These are phyloP conservation scores for Australoheros facetus DNA, from an alignment of 2,797 vertebrate genomes.

Conservation along the genomic window DNA sequence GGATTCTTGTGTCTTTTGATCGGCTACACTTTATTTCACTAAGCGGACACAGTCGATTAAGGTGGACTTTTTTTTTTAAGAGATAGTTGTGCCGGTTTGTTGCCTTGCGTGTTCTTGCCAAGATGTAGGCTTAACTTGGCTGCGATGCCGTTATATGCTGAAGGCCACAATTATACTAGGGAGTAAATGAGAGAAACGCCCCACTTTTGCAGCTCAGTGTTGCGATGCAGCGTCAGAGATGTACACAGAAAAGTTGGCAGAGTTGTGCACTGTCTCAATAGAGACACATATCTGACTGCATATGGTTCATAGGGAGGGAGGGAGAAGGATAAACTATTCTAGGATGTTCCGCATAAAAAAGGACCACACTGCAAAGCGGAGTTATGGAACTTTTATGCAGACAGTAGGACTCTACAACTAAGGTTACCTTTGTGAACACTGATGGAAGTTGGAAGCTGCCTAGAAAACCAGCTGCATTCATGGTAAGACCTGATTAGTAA, in stretches of 20 bases:
- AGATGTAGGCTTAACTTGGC: neutral
- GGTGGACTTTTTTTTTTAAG: neutral
- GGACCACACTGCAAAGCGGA: slow-evolving; percentile 41
- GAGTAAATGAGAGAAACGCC: slow-evolving; percentile 60
- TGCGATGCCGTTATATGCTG: neutral
- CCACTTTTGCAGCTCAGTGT: slow-evolving; percentile 26
- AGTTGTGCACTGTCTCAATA: slow-evolving; percentile 38
- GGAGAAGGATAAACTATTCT: slow-evolving; percentile 10
- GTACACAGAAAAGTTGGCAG: slow-evolving; percentile 62
- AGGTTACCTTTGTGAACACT: slow-evolving; percentile 37
- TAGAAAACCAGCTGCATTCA: slow-evolving; percentile 59
- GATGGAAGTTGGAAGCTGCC: slow-evolving; percentile 73
- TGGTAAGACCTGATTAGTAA: slow-evolving; percentile 61
- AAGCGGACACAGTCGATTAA: neutral
- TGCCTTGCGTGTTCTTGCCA: fast-evolving
- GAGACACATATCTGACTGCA: slow-evolving; percentile 24
- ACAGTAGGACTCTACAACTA: slow-evolving; percentile 1
- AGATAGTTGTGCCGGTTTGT: neutral
- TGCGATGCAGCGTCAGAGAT: slow-evolving; percentile 37
- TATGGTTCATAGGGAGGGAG: slow-evolving; percentile 3
- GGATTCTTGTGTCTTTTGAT: neutral
- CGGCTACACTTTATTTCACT: neutral
- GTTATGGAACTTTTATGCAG: slow-evolving; percentile 40
- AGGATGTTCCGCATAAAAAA: slow-evolving; percentile 58
- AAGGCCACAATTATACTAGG: slow-evolving; percentile 10